These are phyloP conservation scores for Guaruba guarouba DNA, from an alignment of 2,113 vertebrate species.

Conservation along the genomic window DNA sequence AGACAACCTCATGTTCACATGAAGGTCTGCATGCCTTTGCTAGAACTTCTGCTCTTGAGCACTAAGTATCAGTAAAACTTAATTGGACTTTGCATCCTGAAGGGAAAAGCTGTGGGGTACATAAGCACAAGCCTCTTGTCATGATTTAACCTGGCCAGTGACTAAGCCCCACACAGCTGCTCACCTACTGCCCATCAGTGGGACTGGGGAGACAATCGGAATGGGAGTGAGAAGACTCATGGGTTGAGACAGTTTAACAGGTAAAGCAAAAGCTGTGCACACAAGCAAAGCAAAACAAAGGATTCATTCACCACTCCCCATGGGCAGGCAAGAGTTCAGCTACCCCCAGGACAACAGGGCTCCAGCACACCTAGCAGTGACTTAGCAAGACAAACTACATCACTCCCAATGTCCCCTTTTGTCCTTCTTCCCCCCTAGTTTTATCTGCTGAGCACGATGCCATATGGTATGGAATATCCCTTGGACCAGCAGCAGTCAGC, in stretches of 20 bases:
- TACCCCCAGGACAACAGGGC: background rate
- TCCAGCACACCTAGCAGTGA: background rate
- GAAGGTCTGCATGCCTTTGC: background rate
- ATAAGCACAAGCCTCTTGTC: background rate
- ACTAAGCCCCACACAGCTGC: background rate
- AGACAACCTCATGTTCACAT: background rate
- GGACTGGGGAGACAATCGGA: background rate
- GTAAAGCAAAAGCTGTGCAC: background rate
- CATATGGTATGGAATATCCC: background rate
- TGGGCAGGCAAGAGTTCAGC: background rate
- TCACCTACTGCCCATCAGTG: background rate
- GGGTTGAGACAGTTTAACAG: background rate
- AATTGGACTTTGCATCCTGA: background rate
- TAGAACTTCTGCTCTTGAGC: background rate
- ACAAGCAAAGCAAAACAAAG: background rate
- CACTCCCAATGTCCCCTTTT: background rate
- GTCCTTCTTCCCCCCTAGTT: background rate
- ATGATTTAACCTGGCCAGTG: background rate
- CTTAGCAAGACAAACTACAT: background rate
- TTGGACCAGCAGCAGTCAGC: background rate
- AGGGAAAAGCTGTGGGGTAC: background rate
- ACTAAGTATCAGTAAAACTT: background rate
- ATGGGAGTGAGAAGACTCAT: background rate
- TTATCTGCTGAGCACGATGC: background rate
- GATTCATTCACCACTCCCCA: background rate